Evolutionary conservation across 2,113 vertebrate genomes (phyloP).

Genomic region (Melanostigma gelatinosum): DNA sequence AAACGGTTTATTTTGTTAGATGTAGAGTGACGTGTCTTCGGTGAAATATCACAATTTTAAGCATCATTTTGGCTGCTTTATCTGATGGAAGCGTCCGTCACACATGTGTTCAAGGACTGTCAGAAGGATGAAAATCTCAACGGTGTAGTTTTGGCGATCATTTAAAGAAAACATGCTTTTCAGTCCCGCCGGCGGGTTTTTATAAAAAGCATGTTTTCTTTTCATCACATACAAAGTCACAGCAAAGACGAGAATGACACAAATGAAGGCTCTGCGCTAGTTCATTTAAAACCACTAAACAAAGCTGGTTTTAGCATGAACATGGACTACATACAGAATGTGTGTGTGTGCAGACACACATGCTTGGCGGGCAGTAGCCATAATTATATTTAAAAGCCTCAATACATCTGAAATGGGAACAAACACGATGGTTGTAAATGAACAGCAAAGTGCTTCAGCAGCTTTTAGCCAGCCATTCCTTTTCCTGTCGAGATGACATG

Average conservation of each 20-base stretch:
- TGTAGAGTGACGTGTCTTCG: not conserved
- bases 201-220: no score
- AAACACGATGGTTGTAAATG: slow-evolving; percentile 31
- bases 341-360: not conserved
- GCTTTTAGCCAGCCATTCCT: slow-evolving; percentile 32
- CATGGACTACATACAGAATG: not conserved
- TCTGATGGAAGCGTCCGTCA: not conserved
- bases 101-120: not conserved
- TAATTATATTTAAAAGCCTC: slow-evolving; percentile 12
- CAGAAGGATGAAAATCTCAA: not conserved
- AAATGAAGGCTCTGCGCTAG: no score
- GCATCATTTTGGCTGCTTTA: no score
- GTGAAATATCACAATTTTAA: not conserved
- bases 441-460: slow-evolving; percentile 38
- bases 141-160: no score
- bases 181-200: no score
- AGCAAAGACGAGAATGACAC: no score
- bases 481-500: slow-evolving; percentile 25
- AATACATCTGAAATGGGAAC: slow-evolving; percentile 29
- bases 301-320: no score
- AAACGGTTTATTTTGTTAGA: no score
- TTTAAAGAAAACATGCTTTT: no score
- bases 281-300: no score
- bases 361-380: not conserved
- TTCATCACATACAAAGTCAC: no score